A percentile compares a stretch with the other conserved stretches of the same genome.
Evolutionary conservation across 1,140 invertebrate species (phyloP).

Genomic region (Drosophila auraria): DNA sequence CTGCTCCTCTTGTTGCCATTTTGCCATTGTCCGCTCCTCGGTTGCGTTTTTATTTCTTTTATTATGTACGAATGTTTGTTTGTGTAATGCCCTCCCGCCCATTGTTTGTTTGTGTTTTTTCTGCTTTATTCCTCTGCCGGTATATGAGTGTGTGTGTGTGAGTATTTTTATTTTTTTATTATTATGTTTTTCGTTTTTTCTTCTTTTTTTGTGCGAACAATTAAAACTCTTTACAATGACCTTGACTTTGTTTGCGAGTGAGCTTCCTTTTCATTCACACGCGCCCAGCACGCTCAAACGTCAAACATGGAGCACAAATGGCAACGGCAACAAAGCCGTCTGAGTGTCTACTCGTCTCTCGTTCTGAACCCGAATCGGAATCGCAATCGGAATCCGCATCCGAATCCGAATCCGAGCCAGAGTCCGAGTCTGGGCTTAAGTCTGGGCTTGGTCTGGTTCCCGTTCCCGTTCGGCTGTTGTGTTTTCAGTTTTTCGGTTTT

Average conservation of each 20-base stretch:
- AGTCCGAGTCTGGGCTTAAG: constrained; percentile 21
- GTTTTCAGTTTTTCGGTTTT: constrained; percentile 16
- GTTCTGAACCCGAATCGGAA: constrained; percentile 61
- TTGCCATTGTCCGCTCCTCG: constrained; percentile 72
- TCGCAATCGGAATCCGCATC: constrained; percentile 12
- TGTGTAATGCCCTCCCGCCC: constrained; percentile 69
- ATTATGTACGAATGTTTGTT: constrained; percentile 81
- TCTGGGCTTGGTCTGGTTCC: constrained; percentile 38
- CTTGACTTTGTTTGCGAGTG: constrained; percentile 84
- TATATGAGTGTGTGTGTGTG: constrained; percentile 43
- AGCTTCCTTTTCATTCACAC: constrained; percentile 83
- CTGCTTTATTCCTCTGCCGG: constrained; percentile 36
- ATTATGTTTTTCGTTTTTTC: constrained; percentile 22
- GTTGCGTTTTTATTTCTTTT: constrained; percentile 82
- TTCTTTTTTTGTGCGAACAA: constrained; percentile 76
- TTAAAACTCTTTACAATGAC: constrained; percentile 85
- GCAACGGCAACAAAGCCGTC: constrained; percentile 72
- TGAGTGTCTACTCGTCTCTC: constrained; percentile 77
- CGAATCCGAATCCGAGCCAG: constrained; percentile 26
- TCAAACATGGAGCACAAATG: constrained; percentile 78
- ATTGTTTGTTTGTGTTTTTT: constrained; percentile 60
- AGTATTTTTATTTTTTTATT: constrained; percentile 65
- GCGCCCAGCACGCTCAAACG: constrained; percentile 81
- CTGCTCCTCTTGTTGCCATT: constrained; percentile 68
- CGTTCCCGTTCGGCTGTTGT: constrained; percentile 33